Conservation (phyloP, 2,113 vertebrate genomes). For the Ochotona princeps region DNA sequence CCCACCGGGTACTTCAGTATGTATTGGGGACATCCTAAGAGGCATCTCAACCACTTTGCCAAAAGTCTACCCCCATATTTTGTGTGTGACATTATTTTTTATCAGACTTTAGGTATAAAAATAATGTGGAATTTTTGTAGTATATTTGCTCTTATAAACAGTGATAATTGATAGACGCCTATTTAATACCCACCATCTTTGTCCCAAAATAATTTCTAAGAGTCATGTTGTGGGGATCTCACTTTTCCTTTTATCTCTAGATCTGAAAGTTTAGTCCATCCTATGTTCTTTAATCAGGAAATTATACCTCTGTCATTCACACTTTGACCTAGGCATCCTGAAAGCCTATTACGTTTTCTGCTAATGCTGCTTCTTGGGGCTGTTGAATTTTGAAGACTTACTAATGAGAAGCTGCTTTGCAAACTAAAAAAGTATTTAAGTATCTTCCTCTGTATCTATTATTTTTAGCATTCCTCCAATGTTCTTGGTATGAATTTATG, state of each 20-base stretch:
- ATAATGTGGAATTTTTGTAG: background rate
- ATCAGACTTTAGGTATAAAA: background rate
- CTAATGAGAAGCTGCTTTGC: slow-evolving; percentile 20
- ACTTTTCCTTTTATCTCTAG: slow-evolving; percentile 4
- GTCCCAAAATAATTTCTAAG: background rate
- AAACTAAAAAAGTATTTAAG: slow-evolving; percentile 18
- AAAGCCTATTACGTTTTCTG: slow-evolving; percentile 29
- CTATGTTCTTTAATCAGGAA: background rate
- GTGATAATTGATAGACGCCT: background rate
- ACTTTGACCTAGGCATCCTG: background rate
- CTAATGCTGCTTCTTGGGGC: background rate
- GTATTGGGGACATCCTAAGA: too few species aligned
- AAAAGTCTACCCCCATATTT: background rate
- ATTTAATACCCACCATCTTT: background rate
- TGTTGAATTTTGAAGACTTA: slow-evolving; percentile 20
- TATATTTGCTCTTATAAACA: background rate
- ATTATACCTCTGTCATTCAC: background rate
- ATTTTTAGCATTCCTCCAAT: background rate
- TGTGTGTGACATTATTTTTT: background rate
- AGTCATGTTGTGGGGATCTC: background rate
- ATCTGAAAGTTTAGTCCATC: background rate
- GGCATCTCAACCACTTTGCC: too few species aligned
- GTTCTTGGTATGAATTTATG: background rate
- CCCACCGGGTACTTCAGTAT: too few species aligned
- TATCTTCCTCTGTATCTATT: background rate